Evolutionary conservation across 2,888 invertebrate genomes (phyloP).

Genomic region (Leptopilina drosophilae): DNA sequence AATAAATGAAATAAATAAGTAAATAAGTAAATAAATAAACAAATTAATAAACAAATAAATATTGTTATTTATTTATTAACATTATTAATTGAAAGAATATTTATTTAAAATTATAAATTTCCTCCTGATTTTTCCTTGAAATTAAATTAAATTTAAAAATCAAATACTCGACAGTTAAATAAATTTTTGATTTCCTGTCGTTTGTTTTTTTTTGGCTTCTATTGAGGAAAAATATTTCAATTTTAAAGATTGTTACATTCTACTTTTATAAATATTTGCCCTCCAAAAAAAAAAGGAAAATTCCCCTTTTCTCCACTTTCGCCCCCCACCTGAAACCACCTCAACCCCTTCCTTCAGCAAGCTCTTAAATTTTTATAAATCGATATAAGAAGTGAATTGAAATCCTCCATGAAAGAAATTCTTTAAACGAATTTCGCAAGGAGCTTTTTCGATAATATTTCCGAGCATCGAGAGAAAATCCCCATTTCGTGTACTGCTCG

Average conservation of each 20-base stretch:
- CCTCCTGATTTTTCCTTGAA: no score
- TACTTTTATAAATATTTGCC: constrained; percentile 27
- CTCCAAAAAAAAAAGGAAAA: no score
- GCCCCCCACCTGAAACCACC: no score
- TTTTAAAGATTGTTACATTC: neutral
- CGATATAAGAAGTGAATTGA: constrained; percentile 17
- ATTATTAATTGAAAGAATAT: no score
- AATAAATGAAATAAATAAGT: no score
- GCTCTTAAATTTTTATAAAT: neutral
- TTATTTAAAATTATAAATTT: no score
- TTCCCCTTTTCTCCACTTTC: no score
- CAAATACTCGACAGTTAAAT: neutral
- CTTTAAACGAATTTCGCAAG: constrained; percentile 31
- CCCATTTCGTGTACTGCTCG: constrained; percentile 16
- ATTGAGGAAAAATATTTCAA: neutral
- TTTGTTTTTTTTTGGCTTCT: neutral
- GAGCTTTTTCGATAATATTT: constrained; percentile 30
- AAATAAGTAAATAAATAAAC: no score
- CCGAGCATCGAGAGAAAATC: constrained; percentile 30
- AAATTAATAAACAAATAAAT: no score
- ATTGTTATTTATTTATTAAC: no score
- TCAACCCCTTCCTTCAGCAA: no score
- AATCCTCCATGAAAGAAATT: constrained; percentile 35
- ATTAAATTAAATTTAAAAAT: neutral
- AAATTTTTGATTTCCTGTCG: neutral